Conservation (phyloP, 2,797 vertebrate species). For the Lepilemur ruficaudatus region DNA sequence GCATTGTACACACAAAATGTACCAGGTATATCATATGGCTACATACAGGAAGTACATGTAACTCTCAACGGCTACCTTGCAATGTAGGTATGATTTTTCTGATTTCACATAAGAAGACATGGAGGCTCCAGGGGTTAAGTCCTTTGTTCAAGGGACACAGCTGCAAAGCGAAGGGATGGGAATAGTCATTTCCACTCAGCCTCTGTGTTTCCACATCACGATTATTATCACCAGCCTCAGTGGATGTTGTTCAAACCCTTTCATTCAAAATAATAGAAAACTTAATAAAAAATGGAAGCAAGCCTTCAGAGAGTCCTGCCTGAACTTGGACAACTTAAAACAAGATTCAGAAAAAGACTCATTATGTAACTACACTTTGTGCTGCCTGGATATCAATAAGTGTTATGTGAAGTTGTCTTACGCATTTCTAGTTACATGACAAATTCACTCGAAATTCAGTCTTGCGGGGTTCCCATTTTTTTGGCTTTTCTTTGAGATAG, state of each 20-base stretch:
- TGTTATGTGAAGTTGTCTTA: not conserved
- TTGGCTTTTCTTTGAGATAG: not conserved
- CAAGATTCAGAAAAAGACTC: not conserved
- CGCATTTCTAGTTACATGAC: not conserved
- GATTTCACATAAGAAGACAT: not conserved
- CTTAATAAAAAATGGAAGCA: not conserved
- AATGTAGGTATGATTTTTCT: not conserved
- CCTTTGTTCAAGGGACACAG: not conserved
- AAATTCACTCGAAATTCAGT: not conserved
- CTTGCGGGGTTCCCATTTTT: not conserved
- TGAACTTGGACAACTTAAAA: not conserved
- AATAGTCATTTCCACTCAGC: not conserved
- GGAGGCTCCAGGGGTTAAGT: not conserved
- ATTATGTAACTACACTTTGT: not conserved
- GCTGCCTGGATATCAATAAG: not conserved
- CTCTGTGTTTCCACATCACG: not conserved
- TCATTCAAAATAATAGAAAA: constrained; percentile 37
- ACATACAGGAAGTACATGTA: not conserved
- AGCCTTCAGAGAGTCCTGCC: not conserved
- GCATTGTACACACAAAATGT: not conserved
- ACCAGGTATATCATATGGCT: not conserved
- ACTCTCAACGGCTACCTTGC: not conserved
- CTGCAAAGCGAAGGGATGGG: not conserved
- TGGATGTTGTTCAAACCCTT: not conserved
- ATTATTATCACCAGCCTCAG: not conserved